Evolutionary conservation across 1,140 invertebrate species (phyloP), one percentile per base, ranked within the genome.

Genomic region (Drosophila paulistorum): DNA sequence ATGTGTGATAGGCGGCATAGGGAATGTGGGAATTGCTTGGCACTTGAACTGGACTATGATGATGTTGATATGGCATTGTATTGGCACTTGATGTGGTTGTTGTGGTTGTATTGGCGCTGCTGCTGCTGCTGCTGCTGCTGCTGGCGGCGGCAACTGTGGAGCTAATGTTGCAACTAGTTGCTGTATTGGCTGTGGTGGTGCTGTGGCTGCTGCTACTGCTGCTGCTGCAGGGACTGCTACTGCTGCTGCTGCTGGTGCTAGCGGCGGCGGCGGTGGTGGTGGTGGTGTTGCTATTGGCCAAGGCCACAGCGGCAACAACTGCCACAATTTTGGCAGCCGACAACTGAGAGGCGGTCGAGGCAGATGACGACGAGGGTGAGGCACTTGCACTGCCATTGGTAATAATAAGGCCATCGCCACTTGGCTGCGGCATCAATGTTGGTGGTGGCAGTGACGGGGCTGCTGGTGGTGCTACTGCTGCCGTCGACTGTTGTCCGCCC

Each of bases 51-150:
- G 45, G 61, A 42, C 54, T 42, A 55, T 55, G 65, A 64, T 7
- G 77, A 54, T 41, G 37, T 39, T 39, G 77, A 68, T 67, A 70
- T 75, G 54, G 70, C 76, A 75, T 59, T 73, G 71, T 23, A 79
- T 79, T 84, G 80, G 81, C 73, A 72, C 68, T 81, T 77, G 74
- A 59, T 66, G 76, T 66, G 64, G 75, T 67, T 45, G 59, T 68
- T 63, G 71, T 37, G 26, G 45, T 55, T 9, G 58, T 26, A 17
- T 6, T 64, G n/a, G 10, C 42, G 72, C n/a, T 64, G 71, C 7
- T 75, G 65, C 20, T 20, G 20, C 5, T 66, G 71, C 20, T 51
- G 74, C 10, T 57, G 59, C 13, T 72, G 58, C 5, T 37, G 30
- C 3, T 48, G 64, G 35, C 7, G 35, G 35, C 30, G 30, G 30